These are phyloP conservation scores for Phocides pigmalion DNA, from an alignment of 1,140 invertebrate genomes.

Conservation along the genomic window DNA sequence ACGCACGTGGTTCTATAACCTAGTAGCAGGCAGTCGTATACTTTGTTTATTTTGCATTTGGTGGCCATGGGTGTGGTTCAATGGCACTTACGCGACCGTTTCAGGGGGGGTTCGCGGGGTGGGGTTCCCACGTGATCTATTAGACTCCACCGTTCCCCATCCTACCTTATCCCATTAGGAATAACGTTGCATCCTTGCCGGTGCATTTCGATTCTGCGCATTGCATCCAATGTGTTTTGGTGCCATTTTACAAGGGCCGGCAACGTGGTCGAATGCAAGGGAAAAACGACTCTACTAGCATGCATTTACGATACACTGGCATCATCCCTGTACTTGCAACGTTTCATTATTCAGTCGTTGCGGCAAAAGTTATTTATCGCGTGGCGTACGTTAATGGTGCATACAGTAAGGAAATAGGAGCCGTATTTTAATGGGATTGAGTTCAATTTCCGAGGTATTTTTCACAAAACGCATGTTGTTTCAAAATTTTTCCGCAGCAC, in stretches of 20 bases:
- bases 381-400: conserved; percentile 19
- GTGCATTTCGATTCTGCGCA: conserved; percentile 55
- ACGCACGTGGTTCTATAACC: conserved; percentile 5
- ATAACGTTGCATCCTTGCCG: conserved; percentile 26
- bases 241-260: conserved; percentile 25
- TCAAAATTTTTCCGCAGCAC: conserved; percentile 8
- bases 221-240: conserved; percentile 32
- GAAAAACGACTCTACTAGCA: conserved; percentile 29
- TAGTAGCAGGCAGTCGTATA: conserved; percentile 24
- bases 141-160: conserved; percentile 45
- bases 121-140: conserved; percentile 58
- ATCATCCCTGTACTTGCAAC: conserved; percentile 24
- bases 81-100: conserved; percentile 46
- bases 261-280: conserved; percentile 12
- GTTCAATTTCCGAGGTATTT: conserved; percentile 11
- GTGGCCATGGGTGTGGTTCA: conserved; percentile 60
- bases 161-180: conserved; percentile 24
- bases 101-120: conserved; percentile 38
- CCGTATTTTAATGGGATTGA: conserved; percentile 4
- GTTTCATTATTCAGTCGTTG: conserved; percentile 39
- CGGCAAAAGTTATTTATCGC: conserved; percentile 39
- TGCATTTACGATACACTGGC: conserved; percentile 33
- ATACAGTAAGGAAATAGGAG: conserved; percentile 16
- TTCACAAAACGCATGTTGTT: conserved; percentile 8
- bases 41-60: conserved; percentile 46